Evolutionary conservation across 2,888 invertebrate species (phyloP).

Genomic region (Conus canariensis): DNA sequence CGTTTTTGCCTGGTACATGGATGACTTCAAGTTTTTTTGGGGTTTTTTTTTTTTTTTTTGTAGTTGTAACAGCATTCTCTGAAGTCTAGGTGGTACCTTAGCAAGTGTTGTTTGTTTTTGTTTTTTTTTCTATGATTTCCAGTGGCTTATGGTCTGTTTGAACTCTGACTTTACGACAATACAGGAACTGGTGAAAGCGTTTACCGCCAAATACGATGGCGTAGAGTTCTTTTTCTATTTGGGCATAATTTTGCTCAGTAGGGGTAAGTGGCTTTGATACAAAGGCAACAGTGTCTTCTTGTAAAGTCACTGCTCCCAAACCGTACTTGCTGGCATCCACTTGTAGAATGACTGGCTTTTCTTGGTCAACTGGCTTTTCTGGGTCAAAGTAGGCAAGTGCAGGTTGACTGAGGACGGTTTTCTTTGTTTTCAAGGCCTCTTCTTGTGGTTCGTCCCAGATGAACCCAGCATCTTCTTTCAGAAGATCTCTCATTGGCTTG

Average conservation of each 20-base stretch:
- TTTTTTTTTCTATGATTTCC: neutral
- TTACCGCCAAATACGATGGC: conserved; percentile 7
- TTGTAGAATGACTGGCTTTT: neutral
- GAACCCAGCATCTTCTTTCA: conserved; percentile 19
- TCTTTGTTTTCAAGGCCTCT: neutral
- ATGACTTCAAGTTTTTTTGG: neutral
- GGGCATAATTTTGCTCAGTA: conserved; percentile 18
- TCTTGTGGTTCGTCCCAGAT: conserved; percentile 30
- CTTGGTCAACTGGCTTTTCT: conserved; percentile 32
- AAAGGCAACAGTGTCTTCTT: conserved; percentile 38
- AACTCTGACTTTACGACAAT: conserved; percentile 3
- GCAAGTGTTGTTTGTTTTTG: neutral
- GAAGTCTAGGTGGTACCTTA: neutral
- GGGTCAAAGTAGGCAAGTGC: conserved; percentile 3
- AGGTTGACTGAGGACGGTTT: neutral
- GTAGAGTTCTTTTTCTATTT: conserved; percentile 19
- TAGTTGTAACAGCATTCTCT: neutral
- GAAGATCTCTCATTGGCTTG: neutral
- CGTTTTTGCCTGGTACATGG: neutral
- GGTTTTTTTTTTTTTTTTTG: neutral
- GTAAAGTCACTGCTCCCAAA: neutral
- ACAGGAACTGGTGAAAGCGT: conserved; percentile 33
- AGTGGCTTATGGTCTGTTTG: conserved; percentile 44
- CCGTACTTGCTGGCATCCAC: conserved; percentile 13
- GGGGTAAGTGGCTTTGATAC: conserved; percentile 39